Conservation (phyloP, 2,113 vertebrate genomes). For the Pleuronectes platessa region DNA sequence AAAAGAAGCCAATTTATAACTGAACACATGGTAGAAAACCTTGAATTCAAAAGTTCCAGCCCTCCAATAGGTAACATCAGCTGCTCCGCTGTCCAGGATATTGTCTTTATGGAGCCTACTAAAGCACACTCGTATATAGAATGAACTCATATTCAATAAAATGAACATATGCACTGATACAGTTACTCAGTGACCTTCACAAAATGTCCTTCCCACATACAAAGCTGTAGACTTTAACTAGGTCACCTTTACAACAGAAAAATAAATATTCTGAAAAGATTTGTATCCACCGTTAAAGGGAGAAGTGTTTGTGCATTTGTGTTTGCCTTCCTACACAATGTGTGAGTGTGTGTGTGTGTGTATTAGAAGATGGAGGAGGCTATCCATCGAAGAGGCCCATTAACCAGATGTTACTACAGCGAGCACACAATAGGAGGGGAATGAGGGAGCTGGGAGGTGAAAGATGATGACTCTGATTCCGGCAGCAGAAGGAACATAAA, state of each 20-base stretch:
- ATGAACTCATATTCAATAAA: background rate
- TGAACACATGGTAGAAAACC: conserved; percentile 9
- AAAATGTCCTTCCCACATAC: background rate
- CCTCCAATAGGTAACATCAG: conserved; percentile 2
- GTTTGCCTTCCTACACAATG: conserved; percentile 15
- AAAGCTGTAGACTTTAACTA: no score
- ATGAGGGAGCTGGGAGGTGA: conserved; percentile 48
- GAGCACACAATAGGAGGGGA: conserved; percentile 60
- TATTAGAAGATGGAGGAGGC: conserved; percentile 50
- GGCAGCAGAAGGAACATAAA: conserved; percentile 43
- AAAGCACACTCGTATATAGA: background rate
- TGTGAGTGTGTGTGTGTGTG: background rate
- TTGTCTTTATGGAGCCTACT: conserved; percentile 6
- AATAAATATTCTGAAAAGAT: background rate
- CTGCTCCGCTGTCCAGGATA: conserved; percentile 3
- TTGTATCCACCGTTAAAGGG: conserved; percentile 5
- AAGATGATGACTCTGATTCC: conserved; percentile 46
- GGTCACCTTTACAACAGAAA: background rate
- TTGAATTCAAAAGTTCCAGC: conserved; percentile 13
- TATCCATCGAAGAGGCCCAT: conserved; percentile 83
- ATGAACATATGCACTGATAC: background rate
- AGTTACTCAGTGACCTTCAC: conserved; percentile 10
- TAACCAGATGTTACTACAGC: conserved; percentile 86
- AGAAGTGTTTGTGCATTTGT: conserved; percentile 6
- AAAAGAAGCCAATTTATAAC: conserved; percentile 10